Percentiles rank a stretch among this genome's conserved stretches.
These are phyloP conservation scores for Koerneria pararmatus DNA, from an alignment of 2,888 invertebrate species.

Conservation along the genomic window DNA sequence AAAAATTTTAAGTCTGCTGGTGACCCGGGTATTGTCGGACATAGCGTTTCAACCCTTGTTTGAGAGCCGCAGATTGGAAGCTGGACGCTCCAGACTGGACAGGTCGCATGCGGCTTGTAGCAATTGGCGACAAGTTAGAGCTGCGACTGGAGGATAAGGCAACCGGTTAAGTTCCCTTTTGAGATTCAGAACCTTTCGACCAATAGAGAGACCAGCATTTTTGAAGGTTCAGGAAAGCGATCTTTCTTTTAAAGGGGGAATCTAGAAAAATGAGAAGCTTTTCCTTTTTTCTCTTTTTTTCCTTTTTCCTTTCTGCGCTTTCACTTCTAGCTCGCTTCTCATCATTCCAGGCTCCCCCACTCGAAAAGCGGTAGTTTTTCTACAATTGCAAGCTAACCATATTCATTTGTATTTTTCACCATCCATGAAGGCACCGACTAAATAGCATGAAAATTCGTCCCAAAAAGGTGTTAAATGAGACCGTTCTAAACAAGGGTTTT, in stretches of 20 bases:
- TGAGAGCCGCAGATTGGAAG: constrained; percentile 98
- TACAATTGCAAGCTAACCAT: too few species aligned
- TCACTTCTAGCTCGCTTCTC: too few species aligned
- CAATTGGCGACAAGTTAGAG: constrained; percentile 79
- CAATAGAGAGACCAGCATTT: background rate
- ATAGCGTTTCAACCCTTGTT: too few species aligned
- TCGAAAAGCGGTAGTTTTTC: too few species aligned
- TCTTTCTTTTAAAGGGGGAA: background rate
- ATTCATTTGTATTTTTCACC: too few species aligned
- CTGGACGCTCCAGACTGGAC: constrained; percentile 96
- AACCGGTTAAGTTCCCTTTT: constrained; percentile 66
- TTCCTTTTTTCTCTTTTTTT: background rate
- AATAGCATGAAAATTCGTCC: too few species aligned
- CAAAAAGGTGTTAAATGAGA: too few species aligned
- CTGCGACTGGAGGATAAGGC: constrained; percentile 93
- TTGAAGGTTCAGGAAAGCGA: background rate
- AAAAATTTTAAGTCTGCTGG: too few species aligned
- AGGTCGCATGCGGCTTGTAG: constrained; percentile 85
- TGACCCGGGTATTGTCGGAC: too few species aligned
- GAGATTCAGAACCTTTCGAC: background rate
- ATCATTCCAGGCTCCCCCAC: too few species aligned
- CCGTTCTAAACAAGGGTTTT: too few species aligned
- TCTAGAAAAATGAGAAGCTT: background rate
- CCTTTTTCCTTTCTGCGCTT: background rate
- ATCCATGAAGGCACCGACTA: too few species aligned